phyloP scores from a whole-genome alignment of 1,140 invertebrate genomes.

The Oedothorax gibbosus region DNA sequence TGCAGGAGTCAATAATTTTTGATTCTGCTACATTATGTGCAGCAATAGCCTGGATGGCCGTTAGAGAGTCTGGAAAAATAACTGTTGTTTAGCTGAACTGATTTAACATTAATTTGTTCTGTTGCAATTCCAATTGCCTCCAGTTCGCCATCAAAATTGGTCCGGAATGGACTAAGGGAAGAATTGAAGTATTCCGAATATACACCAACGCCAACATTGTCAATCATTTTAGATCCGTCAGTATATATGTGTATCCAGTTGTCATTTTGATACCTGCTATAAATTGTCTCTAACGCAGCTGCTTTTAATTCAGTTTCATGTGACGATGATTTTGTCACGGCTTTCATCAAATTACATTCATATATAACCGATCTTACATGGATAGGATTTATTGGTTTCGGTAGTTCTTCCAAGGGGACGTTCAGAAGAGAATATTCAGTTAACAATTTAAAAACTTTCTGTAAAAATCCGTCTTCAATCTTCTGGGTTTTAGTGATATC shows the following conservation, averaged over 20 bases:
- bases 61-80: not conserved
- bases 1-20: not conserved
- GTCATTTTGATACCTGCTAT: not conserved
- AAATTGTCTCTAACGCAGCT: not conserved
- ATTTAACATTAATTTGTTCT: not conserved
- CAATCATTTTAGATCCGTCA: not conserved
- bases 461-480: not conserved
- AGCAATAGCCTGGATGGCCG: not conserved
- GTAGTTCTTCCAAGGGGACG: not conserved
- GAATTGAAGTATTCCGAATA: not conserved
- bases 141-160: not conserved
- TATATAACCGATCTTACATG: not conserved
- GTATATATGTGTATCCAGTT: no score
- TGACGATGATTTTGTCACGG: not conserved
- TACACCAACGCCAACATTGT: not conserved
- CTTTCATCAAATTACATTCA: constrained; percentile 1
- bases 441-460: not conserved
- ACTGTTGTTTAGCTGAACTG: not conserved
- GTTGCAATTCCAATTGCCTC: not conserved
- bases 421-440: not conserved
- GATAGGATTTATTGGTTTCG: not conserved
- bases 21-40: not conserved
- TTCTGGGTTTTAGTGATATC: not conserved
- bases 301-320: no score
- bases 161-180: not conserved